Conservation (phyloP, 2,113 vertebrate species). For the Epinephelus cyanopodus region DNA sequence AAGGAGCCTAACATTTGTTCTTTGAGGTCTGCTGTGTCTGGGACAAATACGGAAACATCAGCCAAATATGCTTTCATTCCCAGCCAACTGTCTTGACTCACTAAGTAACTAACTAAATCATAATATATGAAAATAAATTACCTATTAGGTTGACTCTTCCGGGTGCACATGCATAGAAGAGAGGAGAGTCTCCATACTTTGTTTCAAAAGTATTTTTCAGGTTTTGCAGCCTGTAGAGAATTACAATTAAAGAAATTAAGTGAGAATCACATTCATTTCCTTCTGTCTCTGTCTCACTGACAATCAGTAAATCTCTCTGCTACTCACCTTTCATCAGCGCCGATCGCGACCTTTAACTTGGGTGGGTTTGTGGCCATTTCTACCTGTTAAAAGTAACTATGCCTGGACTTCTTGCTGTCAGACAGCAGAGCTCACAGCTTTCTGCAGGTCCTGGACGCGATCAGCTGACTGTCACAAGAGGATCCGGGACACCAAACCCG, state of each 20-base stretch:
- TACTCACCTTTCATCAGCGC: constrained; percentile 79
- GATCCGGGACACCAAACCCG: constrained; percentile 35
- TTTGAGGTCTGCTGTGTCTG: neutral
- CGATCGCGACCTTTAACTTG: constrained; percentile 59
- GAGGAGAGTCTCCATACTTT: constrained; percentile 90
- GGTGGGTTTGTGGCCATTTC: constrained; percentile 79
- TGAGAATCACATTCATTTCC: neutral
- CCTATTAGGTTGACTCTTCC: constrained; percentile 98
- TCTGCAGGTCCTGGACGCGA: neutral
- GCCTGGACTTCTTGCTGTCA: neutral
- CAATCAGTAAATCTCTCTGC: neutral
- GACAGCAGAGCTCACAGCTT: neutral
- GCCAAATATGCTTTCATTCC: neutral
- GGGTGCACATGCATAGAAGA: constrained; percentile 94
- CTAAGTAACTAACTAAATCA: neutral
- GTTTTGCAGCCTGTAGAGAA: constrained; percentile 87
- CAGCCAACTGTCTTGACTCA: neutral
- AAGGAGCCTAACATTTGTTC: neutral
- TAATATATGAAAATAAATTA: constrained; percentile 70
- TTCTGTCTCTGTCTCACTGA: neutral
- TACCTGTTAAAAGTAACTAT: neutral
- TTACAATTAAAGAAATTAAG: neutral
- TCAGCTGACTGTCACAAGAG: constrained; percentile 78
- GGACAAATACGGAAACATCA: neutral
- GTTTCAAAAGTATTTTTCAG: constrained; percentile 89